Conservation (phyloP, 2,888 invertebrate genomes). For the Blera fallax region DNA sequence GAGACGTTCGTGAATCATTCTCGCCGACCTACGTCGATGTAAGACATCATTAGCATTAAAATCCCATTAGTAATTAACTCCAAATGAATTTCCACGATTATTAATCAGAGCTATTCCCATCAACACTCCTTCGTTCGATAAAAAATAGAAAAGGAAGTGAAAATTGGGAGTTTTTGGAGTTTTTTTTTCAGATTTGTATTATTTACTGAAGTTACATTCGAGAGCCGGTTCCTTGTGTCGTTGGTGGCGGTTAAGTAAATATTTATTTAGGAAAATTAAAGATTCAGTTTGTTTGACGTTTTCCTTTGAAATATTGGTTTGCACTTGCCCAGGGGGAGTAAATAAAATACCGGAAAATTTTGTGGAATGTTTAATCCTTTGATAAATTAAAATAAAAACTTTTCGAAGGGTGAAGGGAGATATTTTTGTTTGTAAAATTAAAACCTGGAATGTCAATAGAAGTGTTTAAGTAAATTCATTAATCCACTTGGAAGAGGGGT, state of each 20-base stretch:
- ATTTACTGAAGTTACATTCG: conserved; percentile 8
- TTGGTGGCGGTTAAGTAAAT: conserved; percentile 37
- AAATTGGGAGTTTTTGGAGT: not conserved
- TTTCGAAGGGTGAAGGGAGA: not conserved
- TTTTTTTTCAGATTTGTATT: not conserved
- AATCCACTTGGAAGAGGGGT: not conserved
- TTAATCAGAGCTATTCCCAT: conserved; percentile 35
- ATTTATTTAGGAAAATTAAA: conserved; percentile 63
- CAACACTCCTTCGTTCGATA: conserved; percentile 31
- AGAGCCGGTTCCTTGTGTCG: not conserved
- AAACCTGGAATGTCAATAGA: not conserved
- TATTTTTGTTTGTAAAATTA: not conserved
- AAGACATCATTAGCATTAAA: conserved; percentile 51
- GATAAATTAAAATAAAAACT: conserved; percentile 25
- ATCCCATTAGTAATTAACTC: conserved; percentile 31
- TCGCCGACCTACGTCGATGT: conserved; percentile 18
- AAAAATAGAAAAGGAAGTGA: conserved; percentile 28
- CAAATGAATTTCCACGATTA: conserved; percentile 29
- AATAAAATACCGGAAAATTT: conserved; percentile 58
- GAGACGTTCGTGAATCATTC: conserved; percentile 4
- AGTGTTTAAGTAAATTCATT: not conserved
- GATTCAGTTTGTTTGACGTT: conserved; percentile 50
- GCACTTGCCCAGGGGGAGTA: conserved; percentile 9
- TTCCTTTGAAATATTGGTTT: conserved; percentile 37
- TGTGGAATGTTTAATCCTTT: conserved; percentile 53